Evolutionary conservation across 1,140 invertebrate species (phyloP).

Genomic region (Macrosteles quadrilineatus): DNA sequence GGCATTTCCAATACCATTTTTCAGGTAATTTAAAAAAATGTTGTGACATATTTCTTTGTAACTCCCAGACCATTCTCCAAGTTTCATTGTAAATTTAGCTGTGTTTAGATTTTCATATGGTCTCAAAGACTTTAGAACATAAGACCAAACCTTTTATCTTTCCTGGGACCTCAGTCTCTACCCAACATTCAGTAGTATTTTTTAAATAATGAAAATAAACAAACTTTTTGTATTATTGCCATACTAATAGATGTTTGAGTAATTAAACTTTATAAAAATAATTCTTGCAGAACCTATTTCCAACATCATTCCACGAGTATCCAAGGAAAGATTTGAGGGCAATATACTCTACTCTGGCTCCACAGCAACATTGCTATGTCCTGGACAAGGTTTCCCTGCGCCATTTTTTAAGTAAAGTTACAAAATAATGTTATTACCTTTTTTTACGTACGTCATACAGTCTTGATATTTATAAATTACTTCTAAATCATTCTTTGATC

Average conservation of each 20-base stretch:
- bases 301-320: conserved; percentile 64
- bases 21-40: conserved; percentile 51
- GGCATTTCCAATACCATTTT: conserved; percentile 49
- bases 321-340: conserved; percentile 58
- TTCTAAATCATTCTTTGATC: too few species aligned
- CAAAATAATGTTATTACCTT: too few species aligned
- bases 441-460: too few species aligned
- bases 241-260: conserved; percentile 36
- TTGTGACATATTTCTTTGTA: not conserved
- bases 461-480: too few species aligned
- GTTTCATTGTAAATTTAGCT: not conserved
- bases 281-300: conserved; percentile 63
- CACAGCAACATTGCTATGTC: conserved; percentile 58
- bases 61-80: not conserved
- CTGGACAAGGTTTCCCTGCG: conserved; percentile 62
- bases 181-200: too few species aligned
- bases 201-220: too few species aligned
- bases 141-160: too few species aligned
- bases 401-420: conserved; percentile 70
- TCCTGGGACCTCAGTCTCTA: too few species aligned
- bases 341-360: conserved; percentile 48
- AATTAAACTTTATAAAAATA: not conserved
- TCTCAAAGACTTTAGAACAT: too few species aligned
- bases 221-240: conserved; percentile 44
- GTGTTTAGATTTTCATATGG: too few species aligned